These are phyloP conservation scores for Pangasius mekongensis DNA, from an alignment of 2,797 vertebrate species.

Conservation along the genomic window DNA sequence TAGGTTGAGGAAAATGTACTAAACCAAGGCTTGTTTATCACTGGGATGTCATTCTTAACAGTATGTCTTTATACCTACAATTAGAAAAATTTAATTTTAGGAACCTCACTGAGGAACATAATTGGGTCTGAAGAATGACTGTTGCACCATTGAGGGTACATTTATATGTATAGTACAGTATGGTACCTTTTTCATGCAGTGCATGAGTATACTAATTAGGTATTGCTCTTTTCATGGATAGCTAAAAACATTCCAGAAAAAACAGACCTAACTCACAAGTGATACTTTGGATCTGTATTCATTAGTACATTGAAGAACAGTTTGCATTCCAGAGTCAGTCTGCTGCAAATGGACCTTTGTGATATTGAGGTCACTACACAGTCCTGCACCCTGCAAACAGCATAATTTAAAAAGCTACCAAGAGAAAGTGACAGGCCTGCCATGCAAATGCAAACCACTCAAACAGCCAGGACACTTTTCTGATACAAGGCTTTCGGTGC, in stretches of 20 bases:
- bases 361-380: constrained; percentile 1
- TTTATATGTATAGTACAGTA: not conserved
- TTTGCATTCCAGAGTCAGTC: not conserved
- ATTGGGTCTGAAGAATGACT: not conserved
- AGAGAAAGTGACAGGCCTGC: not conserved
- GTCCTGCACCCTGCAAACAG: not conserved
- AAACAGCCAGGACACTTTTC: not conserved
- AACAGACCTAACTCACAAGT: not conserved
- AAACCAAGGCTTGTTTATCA: not conserved
- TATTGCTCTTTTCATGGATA: not conserved
- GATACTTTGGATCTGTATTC: not conserved
- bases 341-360: not conserved
- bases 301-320: not conserved
- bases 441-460: not conserved
- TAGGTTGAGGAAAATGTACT: not conserved
- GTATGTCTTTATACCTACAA: not conserved
- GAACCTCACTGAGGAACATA: not conserved
- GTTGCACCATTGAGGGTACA: not conserved
- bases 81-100: not conserved
- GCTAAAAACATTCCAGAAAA: not conserved
- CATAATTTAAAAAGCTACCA: not conserved
- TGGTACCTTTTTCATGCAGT: not conserved
- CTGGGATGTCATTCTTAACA: not conserved
- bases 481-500: not conserved
- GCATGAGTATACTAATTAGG: not conserved